phyloP scores from a whole-genome alignment of 2,888 invertebrate species.

The Spatulosminthurus flaviceps region DNA sequence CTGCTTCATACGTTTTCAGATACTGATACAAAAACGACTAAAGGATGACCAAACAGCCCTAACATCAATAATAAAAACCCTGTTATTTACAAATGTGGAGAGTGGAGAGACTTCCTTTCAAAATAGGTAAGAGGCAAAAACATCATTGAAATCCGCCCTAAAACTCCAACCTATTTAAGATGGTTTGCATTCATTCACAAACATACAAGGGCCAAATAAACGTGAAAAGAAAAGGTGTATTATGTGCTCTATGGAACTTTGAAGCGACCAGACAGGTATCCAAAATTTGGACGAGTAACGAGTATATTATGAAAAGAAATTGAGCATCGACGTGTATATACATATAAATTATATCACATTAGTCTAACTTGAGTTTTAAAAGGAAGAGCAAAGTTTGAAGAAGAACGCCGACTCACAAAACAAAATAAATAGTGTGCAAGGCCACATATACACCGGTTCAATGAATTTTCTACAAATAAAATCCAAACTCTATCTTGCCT shows the following conservation, averaged over 20 bases:
- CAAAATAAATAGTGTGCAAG: constrained; percentile 42
- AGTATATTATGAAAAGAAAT: background rate
- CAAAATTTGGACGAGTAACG: too few species aligned
- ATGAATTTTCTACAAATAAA: constrained; percentile 37
- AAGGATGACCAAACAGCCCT: too few species aligned
- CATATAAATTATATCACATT: too few species aligned
- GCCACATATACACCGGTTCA: constrained; percentile 38
- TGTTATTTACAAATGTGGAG: too few species aligned
- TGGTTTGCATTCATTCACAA: constrained; percentile 4
- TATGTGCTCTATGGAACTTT: background rate
- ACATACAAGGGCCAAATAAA: background rate
- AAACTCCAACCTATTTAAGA: constrained; percentile 4
- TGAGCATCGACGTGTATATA: too few species aligned
- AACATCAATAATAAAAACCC: too few species aligned
- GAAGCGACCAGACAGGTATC: background rate
- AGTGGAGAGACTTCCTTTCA: background rate
- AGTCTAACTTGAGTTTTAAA: background rate
- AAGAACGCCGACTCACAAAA: constrained; percentile 28
- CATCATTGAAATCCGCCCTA: background rate
- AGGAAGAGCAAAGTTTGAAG: constrained; percentile 6
- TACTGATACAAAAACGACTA: too few species aligned
- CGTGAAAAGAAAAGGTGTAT: background rate
- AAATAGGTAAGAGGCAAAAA: background rate
- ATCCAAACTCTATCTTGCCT: background rate
- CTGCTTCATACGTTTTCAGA: too few species aligned